Base-by-base conservation (phyloP, 1,140 invertebrate species). In the Phymorhynchus buccinoides region DNA sequence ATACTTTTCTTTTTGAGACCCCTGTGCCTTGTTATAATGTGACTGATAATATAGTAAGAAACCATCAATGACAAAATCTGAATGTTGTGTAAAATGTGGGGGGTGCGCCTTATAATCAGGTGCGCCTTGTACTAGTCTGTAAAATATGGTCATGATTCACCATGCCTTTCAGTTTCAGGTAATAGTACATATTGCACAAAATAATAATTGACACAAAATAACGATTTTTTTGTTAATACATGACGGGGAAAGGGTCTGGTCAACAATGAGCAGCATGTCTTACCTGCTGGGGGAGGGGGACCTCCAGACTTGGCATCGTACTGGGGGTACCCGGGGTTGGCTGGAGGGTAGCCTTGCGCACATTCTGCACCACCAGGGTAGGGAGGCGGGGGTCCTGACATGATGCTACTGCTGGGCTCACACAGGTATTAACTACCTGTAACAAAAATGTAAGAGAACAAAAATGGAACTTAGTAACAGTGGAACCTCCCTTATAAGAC, bases 321-420 rank as follows among this genome's bases (percentile, higher is more conserved):
- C 18, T 32, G 68, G 18, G 68, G 68, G 68, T 71, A 71, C 9
- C 6, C 68, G 9, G 73, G 37, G 18, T 75, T 41, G 3, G 73
- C 37, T 41, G 73, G 73, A 22, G 73, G 73, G 73, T 75, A 75
- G 37, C 35, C 37, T 37, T 30, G 27, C 7, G 27, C 32, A 73
- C 12, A 9, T 0, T 16, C 73, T 2, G 14, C 73, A 22, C 0
- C 37, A 75, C 73, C 73, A 41, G 73, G 73, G 37, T 75, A 75
- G 30, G 73, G 73, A 75, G 73, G 73, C 9, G 73, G 73, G 35
- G 73, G 73, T 41, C 73, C 39, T 18, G 73, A 75, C 73, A 75
- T 75, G 37, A 6, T 41, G 39, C 18, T 22, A 18, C 56, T 27
- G 22, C 6, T 62, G n/a, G n/a, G n/a, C n/a, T n/a, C n/a, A n/a